Percentiles rank a stretch among this genome's conserved stretches.
Conservation (phyloP, 2,888 invertebrate species). For the Clunio marinus region DNA sequence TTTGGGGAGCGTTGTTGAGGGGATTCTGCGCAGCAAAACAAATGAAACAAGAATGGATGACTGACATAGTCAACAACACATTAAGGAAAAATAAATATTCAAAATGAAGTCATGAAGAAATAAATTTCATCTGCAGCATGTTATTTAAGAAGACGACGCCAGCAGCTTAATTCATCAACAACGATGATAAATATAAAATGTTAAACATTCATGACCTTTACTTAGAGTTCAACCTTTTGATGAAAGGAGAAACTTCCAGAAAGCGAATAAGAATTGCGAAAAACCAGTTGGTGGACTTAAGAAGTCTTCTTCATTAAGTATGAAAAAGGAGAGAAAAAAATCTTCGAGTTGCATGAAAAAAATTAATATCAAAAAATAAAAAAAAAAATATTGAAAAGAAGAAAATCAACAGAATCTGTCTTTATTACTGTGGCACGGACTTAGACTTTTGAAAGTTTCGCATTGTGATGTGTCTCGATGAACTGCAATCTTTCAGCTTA, state of each 20-base stretch:
- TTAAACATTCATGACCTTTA: constrained; percentile 31
- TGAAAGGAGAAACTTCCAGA: too few species aligned
- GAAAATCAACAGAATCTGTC: constrained; percentile 16
- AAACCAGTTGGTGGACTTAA: constrained; percentile 32
- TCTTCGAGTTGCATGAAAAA: neutral
- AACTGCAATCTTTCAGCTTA: neutral
- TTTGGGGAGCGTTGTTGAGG: constrained; percentile 7
- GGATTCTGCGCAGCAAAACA: constrained; percentile 37
- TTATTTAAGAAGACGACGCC: constrained; percentile 12
- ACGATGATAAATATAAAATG: neutral
- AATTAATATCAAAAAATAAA: neutral
- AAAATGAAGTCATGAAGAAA: constrained; percentile 37
- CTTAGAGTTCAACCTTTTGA: neutral
- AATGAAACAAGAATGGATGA: constrained; percentile 20
- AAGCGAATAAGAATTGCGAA: neutral
- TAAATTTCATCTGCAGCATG: constrained; percentile 14
- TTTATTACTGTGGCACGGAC: constrained; percentile 18
- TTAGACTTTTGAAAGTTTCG: neutral
- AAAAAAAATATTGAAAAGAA: constrained; percentile 7
- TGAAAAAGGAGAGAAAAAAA: neutral
- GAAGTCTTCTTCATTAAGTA: constrained; percentile 11
- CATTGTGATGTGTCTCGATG: constrained; percentile 19
- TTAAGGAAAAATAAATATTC: neutral
- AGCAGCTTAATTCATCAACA: constrained; percentile 28
- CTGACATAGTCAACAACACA: neutral